Conservation (phyloP, 2,113 vertebrate genomes). For the Bubo scandiacus region DNA sequence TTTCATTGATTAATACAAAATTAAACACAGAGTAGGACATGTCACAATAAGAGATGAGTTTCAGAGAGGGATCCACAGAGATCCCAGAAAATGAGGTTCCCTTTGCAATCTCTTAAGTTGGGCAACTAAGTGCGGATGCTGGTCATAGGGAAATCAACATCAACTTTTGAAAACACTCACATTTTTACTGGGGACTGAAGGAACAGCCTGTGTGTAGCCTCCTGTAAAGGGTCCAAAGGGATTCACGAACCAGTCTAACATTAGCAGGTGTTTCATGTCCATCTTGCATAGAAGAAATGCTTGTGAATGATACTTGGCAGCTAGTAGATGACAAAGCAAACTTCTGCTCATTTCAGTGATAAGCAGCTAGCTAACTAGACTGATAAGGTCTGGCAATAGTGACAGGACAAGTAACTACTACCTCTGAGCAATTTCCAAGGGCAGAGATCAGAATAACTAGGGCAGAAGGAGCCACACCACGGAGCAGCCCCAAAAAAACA, state of each 20-base stretch:
- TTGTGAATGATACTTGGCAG: background rate
- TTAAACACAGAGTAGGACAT: background rate
- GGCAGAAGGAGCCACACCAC: background rate
- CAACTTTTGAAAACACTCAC: background rate
- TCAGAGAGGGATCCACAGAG: background rate
- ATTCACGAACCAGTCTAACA: background rate
- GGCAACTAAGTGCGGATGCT: background rate
- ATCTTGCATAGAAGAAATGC: background rate
- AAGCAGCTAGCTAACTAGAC: background rate
- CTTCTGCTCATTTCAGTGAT: background rate
- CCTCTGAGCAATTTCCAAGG: background rate
- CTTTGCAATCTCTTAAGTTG: background rate
- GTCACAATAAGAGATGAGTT: background rate
- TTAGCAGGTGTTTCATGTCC: background rate
- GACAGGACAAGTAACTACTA: background rate
- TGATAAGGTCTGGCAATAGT: background rate
- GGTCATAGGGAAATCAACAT: background rate
- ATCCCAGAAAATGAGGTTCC: background rate
- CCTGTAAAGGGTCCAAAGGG: background rate
- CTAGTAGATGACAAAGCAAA: background rate
- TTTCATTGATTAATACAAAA: background rate
- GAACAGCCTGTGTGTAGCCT: background rate
- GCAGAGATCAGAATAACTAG: background rate
- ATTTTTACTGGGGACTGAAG: background rate
- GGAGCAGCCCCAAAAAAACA: background rate